A percentile compares a stretch with the other conserved stretches of the same genome.
Conservation (phyloP, 2,888 invertebrate genomes). For the Pterobdella sp. region DNA sequence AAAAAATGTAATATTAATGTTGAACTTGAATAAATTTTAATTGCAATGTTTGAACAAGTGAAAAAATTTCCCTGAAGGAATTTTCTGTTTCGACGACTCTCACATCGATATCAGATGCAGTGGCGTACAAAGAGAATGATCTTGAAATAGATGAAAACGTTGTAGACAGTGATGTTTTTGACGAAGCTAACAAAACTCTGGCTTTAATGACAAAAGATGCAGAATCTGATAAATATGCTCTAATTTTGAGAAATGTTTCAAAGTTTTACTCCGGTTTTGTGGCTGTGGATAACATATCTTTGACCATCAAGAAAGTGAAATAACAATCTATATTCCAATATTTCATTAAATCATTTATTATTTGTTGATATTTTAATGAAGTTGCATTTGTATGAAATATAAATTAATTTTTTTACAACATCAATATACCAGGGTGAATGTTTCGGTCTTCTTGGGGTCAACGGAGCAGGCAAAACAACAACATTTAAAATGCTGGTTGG, state of each 20-base stretch:
- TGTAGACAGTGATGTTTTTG: slow-evolving; percentile 49
- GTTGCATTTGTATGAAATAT: not conserved
- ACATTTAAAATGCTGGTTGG: slow-evolving; percentile 72
- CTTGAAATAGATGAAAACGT: not conserved
- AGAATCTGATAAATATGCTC: slow-evolving; percentile 47
- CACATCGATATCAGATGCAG: not conserved
- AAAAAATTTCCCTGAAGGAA: not conserved
- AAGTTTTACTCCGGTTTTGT: slow-evolving; percentile 60
- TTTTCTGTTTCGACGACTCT: not conserved
- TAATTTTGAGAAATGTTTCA: slow-evolving; percentile 60
- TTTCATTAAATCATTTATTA: not conserved
- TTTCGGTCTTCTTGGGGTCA: slow-evolving; percentile 64
- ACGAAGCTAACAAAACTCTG: slow-evolving; percentile 43
- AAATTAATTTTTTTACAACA: no score
- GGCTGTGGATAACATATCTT: slow-evolving; percentile 68
- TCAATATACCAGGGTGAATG: slow-evolving; percentile 62
- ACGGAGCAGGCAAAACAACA: slow-evolving; percentile 59
- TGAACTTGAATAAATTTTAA: not conserved
- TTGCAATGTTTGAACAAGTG: not conserved
- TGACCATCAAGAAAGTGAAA: slow-evolving; percentile 51
- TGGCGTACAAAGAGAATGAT: not conserved
- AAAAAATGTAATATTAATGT: not conserved
- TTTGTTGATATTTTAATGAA: not conserved
- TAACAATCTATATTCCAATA: not conserved
- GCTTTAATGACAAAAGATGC: slow-evolving; percentile 35